phyloP scores from a whole-genome alignment of 2,888 invertebrate species.

The Neocrepidodera transversa region DNA sequence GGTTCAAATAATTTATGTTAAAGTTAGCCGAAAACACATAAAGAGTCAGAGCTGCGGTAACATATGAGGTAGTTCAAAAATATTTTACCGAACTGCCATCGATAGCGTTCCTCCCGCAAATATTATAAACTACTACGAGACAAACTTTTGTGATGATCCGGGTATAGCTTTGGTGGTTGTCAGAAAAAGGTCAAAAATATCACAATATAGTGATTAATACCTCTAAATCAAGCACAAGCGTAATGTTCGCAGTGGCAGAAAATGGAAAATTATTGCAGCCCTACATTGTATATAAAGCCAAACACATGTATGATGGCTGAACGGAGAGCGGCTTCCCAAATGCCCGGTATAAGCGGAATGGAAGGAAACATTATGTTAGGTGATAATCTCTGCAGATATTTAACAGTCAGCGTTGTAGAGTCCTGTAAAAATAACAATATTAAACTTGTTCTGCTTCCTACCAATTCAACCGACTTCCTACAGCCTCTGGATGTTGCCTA shows the following conservation, averaged over 20 bases:
- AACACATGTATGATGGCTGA: conserved; percentile 28
- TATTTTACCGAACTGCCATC: conserved; percentile 38
- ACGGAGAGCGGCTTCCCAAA: conserved; percentile 28
- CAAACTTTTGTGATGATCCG: conserved; percentile 49
- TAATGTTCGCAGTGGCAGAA: too few species aligned
- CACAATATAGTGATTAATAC: conserved; percentile 35
- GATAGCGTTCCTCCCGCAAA: conserved; percentile 21
- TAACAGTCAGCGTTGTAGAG: conserved; percentile 38
- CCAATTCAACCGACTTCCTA: conserved; percentile 39
- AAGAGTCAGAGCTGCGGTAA: conserved; percentile 26
- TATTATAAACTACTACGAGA: conserved; percentile 52
- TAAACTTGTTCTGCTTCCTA: conserved; percentile 36
- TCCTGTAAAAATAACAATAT: conserved; percentile 44
- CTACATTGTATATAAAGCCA: too few species aligned
- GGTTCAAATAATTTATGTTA: conserved; percentile 32
- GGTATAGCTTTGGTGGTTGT: conserved; percentile 36
- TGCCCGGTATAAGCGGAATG: conserved; percentile 25
- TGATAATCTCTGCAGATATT: conserved; percentile 46
- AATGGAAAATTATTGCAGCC: conserved; percentile 47
- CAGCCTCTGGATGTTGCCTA: conserved; percentile 39
- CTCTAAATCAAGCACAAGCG: conserved; percentile 37
- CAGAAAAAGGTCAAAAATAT: too few species aligned
- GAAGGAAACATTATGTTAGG: conserved; percentile 46
- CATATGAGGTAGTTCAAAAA: conserved; percentile 30
- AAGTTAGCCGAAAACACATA: conserved; percentile 15